A percentile compares a stretch with the other conserved stretches of the same genome.
Conservation (phyloP, 2,888 invertebrate genomes). For the Pristionchus japonicus region DNA sequence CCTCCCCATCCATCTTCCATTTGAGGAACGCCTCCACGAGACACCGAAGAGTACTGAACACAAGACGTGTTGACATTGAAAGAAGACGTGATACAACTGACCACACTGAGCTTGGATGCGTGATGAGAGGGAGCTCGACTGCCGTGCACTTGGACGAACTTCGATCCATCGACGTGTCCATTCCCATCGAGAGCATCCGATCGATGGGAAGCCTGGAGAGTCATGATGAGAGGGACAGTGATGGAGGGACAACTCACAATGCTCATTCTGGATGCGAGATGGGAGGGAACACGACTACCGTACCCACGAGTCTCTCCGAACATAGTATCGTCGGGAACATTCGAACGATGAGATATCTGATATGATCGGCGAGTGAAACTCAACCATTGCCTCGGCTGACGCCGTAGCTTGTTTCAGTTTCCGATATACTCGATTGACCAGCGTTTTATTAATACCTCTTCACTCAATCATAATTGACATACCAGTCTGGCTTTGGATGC, state of each 20-base stretch:
- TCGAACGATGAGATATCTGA: neutral
- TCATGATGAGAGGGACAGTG: neutral
- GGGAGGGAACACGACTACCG: neutral
- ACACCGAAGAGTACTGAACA: neutral
- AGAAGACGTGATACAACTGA: neutral
- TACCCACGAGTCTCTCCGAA: neutral
- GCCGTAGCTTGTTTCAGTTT: too few species aligned
- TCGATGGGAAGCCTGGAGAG: neutral
- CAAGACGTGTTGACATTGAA: too few species aligned
- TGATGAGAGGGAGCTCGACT: neutral
- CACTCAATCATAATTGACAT: neutral
- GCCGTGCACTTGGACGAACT: neutral
- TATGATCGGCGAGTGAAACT: too few species aligned
- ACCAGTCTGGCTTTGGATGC: conserved; percentile 9
- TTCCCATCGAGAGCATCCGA: neutral
- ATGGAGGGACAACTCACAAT: neutral
- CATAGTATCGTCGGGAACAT: neutral
- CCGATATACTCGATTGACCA: too few species aligned
- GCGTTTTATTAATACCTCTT: too few species aligned
- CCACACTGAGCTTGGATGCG: conserved; percentile 22
- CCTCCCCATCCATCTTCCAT: neutral
- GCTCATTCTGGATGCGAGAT: neutral
- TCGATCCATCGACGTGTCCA: neutral
- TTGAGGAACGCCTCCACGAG: neutral
- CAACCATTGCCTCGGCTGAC: too few species aligned